Evolutionary conservation across 2,888 invertebrate genomes (phyloP).

Genomic region (Tipula unca): DNA sequence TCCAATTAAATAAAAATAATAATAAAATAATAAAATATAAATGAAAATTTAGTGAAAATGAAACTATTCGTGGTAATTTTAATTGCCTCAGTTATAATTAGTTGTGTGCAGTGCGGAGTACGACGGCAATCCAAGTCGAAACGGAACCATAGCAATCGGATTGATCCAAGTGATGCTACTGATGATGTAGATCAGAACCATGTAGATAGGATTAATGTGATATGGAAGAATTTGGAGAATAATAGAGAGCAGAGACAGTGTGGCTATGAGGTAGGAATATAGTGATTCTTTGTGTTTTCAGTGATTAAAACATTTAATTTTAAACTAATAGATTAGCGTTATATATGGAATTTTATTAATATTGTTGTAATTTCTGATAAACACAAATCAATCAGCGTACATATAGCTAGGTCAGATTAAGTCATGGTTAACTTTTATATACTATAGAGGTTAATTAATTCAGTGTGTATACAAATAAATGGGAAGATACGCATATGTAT

Average conservation of each 20-base stretch:
- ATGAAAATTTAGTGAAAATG: not conserved
- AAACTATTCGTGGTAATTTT: not conserved
- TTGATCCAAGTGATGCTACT: not conserved
- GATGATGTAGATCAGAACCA: not conserved
- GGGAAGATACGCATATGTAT: not conserved
- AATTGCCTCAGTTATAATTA: not conserved
- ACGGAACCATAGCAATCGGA: not conserved
- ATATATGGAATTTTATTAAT: not conserved
- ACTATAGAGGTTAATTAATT: not conserved
- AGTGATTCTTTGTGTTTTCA: not conserved
- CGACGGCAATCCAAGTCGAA: not conserved
- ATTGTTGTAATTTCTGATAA: not conserved
- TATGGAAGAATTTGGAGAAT: not conserved
- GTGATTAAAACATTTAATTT: too few relatives aligned
- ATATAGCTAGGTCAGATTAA: not conserved
- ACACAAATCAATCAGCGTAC: not conserved
- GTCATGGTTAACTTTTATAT: not conserved
- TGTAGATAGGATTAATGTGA: not conserved
- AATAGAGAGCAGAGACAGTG: not conserved
- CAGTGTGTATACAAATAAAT: not conserved
- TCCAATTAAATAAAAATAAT: not conserved
- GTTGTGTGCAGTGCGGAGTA: not conserved
- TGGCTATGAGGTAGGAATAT: not conserved
- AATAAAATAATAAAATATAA: not conserved
- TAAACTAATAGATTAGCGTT: not conserved